A percentile compares a stretch with the other conserved stretches of the same genome.
phyloP scores from a whole-genome alignment of 2,113 vertebrate species.

The Ciconia boyciana region DNA sequence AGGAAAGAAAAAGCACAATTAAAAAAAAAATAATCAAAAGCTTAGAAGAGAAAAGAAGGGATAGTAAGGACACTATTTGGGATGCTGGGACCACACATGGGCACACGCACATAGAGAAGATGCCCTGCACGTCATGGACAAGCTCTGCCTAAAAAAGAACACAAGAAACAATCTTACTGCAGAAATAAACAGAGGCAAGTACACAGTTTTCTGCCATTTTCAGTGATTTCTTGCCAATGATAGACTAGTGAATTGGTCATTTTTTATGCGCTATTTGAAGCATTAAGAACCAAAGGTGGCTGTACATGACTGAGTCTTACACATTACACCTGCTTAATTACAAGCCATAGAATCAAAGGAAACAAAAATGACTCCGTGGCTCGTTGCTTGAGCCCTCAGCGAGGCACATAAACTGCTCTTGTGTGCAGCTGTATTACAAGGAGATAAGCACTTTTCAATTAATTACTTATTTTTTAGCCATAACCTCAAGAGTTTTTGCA shows the following conservation, averaged over 20 bases:
- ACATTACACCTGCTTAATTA: neutral
- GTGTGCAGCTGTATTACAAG: neutral
- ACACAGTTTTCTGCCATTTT: neutral
- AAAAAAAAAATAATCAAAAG: neutral
- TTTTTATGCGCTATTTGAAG: neutral
- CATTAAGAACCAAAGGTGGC: neutral
- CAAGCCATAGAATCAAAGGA: neutral
- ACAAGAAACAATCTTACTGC: neutral
- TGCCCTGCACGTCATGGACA: neutral
- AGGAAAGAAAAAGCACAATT: neutral
- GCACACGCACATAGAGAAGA: fast-evolving
- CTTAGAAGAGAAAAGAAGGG: neutral
- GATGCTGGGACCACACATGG: neutral
- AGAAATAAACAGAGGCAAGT: neutral
- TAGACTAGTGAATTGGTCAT: neutral
- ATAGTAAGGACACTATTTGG: neutral
- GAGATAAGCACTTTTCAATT: neutral
- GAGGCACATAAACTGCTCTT: neutral
- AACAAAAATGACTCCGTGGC: neutral
- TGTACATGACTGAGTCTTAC: neutral
- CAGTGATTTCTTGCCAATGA: neutral
- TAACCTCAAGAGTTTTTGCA: neutral
- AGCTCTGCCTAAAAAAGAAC: neutral
- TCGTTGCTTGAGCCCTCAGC: neutral
- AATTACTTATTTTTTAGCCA: neutral